Conservation (phyloP, 2,113 vertebrate species). For the Genyomyrus donnyi region DNA sequence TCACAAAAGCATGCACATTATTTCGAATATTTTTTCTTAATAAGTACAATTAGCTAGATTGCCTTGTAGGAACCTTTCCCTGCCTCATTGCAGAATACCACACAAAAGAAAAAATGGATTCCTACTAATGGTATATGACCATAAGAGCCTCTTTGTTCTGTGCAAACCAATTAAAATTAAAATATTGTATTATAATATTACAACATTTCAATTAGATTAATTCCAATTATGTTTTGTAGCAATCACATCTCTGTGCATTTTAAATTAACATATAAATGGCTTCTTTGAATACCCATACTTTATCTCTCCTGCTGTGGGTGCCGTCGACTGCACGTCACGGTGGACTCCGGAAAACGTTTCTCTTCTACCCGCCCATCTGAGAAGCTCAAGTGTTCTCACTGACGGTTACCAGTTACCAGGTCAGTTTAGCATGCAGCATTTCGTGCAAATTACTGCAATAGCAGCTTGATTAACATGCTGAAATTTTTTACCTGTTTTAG, state of each 20-base stretch:
- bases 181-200: constrained; percentile 2
- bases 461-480: background rate
- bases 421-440: background rate
- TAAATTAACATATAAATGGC: background rate
- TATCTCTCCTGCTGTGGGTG: background rate
- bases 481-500: background rate
- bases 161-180: constrained; percentile 1
- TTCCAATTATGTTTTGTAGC: background rate
- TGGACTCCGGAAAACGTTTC: background rate
- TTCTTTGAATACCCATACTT: background rate
- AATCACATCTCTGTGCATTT: constrained; percentile 1
- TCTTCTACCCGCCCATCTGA: background rate
- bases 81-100: background rate
- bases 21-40: constrained; percentile 20
- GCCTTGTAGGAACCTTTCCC: constrained; percentile 27
- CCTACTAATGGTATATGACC: background rate
- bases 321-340: background rate
- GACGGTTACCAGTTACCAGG: background rate
- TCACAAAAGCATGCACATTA: background rate
- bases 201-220: constrained; percentile 12
- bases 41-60: constrained; percentile 43
- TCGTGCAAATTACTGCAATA: background rate
- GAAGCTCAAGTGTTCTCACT: background rate
- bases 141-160: background rate
- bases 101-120: background rate